Base-by-base conservation (phyloP, 2,888 invertebrate species). In the Kuschelorhynchus macadamiae region DNA sequence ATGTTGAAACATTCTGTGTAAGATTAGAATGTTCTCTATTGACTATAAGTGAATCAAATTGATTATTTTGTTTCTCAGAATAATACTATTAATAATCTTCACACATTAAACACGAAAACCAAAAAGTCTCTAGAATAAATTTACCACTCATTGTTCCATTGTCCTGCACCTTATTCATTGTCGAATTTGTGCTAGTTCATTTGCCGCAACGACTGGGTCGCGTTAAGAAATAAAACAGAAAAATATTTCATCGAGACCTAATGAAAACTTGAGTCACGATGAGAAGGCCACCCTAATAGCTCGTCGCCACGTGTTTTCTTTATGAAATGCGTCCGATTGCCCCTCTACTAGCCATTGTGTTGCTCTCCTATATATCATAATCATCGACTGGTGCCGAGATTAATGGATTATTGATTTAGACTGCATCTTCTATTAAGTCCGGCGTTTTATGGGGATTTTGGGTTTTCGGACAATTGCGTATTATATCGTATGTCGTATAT, bases 141-240 rank as follows among this genome's bases (percentile, higher is more conserved):
- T n/a, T n/a, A n/a, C n/a, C n/a, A n/a, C n/a, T n/a, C n/a, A n/a
- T n/a, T n/a, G 25, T 25, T 25, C 7, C 25, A 25, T 25, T 25
- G 25, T 25, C 3, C 7, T 7, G 4, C 25, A 7, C 7, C 25
- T 76, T 78, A 81, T 81, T 80, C 79, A 80, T 81, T 81, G 79
- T 76, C 78, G 77, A 74, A 80, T 81, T 81, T 80, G 81, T 81
- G 79, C 78, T 79, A 79, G 78, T 75, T 80, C 80, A 81, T 81
- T 81, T 79, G 72, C 72, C 70, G 67, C 50, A 63, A 59, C 60
- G 68, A 44, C 20, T 47, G 64, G 11, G 25, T 56, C 30, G 42
- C 44, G 42, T 56, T 56, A 56, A 11, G 56, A 30, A 56, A 44
- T 17, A 56, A 56, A 42, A 56, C 42, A 44, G 56, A 56, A 56